Base-by-base conservation (phyloP, 1,140 invertebrate species). In the Lepidurus packardi region DNA sequence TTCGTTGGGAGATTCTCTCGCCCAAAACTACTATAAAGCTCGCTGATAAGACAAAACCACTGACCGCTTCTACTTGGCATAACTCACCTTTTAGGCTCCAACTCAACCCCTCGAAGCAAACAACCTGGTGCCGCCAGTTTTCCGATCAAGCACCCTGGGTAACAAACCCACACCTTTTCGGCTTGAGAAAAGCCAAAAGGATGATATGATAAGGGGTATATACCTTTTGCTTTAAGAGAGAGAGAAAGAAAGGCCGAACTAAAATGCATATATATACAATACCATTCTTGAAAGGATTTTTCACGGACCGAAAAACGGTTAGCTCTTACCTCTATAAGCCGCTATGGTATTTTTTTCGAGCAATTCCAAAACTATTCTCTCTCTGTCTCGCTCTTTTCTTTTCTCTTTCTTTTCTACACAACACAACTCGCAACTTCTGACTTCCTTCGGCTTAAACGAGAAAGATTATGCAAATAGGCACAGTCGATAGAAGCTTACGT, bases 11-110 rank as follows among this genome's bases (percentile, higher is more conserved):
- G 53, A 13, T 65, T 65, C 53, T 65, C 7, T 65, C 53, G 53
- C 53, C 53, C 53, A n/a, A 7, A 13, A 65, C 53, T 65, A 65
- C 53, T 65, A n/a, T n/a, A 13, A 65, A 65, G 16, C 53, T 65
- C 53, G 53, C 53, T 65, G 53, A 65, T 65, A 65, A 65, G 53
- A 65, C 53, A 65, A 65, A 65, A 65, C 53, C 53, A 65, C 53
- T 65, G 53, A 65, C 53, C 53, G 53, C 21, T 65, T 65, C 53
- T 9, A 65, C 53, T 65, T 65, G 53, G 53, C 53, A 65, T 65
- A 65, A 65, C 53, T 65, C 53, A 65, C 53, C 53, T 65, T 65
- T 65, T 65, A 65, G 21, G 1, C 53, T 65, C 34, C 53, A 65
- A 65, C 53, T 65, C 53, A 65, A 65, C 53, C 53, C 34, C 53